Evolutionary conservation across 2,113 vertebrate species (phyloP), one percentile per base, ranked within the genome.

Genomic region (Triplophysa rosa): DNA sequence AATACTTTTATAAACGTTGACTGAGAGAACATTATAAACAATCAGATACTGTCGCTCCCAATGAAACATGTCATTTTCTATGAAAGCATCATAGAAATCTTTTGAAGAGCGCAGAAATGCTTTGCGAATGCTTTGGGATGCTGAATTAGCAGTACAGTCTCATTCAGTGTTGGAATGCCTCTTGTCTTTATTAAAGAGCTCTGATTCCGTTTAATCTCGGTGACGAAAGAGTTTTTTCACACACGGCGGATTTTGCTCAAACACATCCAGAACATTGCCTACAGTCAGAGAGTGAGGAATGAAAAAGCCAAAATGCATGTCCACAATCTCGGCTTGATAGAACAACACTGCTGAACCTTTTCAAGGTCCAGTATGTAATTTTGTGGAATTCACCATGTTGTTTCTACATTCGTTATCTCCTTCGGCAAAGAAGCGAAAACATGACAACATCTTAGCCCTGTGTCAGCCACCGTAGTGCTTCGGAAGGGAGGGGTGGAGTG

Each of bases 71-170:
- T 64, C 10, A 47, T 17, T 8, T n/a, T 17, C 61, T 45, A 52
- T 26, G 52, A 59, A 70, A 70, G 45, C 66, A 65, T 5, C 17
- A n/a, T 10, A 49, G 59, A 29, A 4, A 29, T 62, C 26, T 71
- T 64, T 21, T 64, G 16, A 62, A 64, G 26, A 37, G 16, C 67
- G 26, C 17, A 26, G 3, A 26, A 64, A 61, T 64, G 59, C 56
- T 80, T 72, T 64, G 64, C 72, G 16, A 80, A 80, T 52, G 59
- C 78, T 26, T 80, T 56, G 21, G 29, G 33, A n/a, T 37, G 29
- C 49, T 59, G 47, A 61, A 68, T 16, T 29, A 29, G 7, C 54
- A 69, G 54, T 67, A 24, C 33, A 24, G 14, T 9, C 49, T 23
- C 65, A 56, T 56, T 66, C 29, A 67, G 62, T 37, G 21, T 76